phyloP scores from a whole-genome alignment of 2,888 invertebrate species.

The Listrodromus nycthemerus region DNA sequence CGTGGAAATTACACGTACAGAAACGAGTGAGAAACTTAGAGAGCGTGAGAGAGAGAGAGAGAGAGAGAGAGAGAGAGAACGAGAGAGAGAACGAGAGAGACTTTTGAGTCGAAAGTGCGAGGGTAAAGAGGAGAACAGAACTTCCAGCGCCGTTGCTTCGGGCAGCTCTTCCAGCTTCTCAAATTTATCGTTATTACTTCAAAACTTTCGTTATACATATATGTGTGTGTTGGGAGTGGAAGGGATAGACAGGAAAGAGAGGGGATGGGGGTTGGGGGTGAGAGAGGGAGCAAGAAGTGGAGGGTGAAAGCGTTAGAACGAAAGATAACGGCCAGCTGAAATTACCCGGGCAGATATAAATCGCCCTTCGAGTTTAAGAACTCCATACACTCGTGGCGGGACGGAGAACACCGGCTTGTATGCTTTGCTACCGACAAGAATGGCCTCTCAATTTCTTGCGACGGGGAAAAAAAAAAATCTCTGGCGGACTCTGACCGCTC shows the following conservation, averaged over 20 bases:
- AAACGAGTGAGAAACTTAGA: too few species aligned
- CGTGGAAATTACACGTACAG: constrained; percentile 10
- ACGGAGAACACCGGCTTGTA: constrained; percentile 15
- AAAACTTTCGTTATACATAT: constrained; percentile 63
- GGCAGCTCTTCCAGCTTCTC: constrained; percentile 36
- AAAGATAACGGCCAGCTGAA: constrained; percentile 45
- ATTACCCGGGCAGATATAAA: constrained; percentile 64
- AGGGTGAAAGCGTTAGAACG: constrained; percentile 24
- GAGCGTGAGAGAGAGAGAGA: neutral
- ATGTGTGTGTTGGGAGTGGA: constrained; percentile 37
- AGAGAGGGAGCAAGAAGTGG: neutral
- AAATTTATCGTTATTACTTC: constrained; percentile 72
- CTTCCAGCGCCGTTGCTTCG: constrained; percentile 43
- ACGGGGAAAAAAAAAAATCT: constrained; percentile 29
- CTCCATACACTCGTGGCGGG: constrained; percentile 39
- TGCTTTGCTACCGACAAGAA: constrained; percentile 25
- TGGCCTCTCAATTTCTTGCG: constrained; percentile 22
- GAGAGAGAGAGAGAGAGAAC: neutral
- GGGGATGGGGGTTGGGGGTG: constrained; percentile 11
- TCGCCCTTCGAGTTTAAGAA: constrained; percentile 59
- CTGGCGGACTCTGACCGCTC: neutral
- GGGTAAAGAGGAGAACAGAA: constrained; percentile 28
- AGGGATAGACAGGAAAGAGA: neutral
- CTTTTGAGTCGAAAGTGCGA: neutral
- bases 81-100: too few species aligned